phyloP scores from a whole-genome alignment of 2,888 invertebrate species.

The Rhodophaea formosa region DNA sequence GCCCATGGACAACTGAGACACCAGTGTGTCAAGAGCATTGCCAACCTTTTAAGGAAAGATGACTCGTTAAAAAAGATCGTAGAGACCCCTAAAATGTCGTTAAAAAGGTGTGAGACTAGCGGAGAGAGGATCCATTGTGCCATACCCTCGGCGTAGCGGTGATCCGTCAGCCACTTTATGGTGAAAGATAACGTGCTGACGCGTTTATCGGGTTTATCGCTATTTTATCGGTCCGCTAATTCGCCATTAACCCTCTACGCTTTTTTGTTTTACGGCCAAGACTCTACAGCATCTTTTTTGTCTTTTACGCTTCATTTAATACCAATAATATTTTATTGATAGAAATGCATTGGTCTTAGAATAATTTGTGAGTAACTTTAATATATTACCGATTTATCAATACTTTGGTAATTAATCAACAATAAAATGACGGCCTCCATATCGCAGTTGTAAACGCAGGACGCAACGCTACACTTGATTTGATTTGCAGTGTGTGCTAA shows the following conservation, averaged over 20 bases:
- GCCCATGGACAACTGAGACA: no score
- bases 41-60: no score
- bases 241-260: slow-evolving; percentile 24
- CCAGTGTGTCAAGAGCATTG: no score
- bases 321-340: no score
- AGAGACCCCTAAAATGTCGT: not conserved
- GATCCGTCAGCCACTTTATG: slow-evolving; percentile 65
- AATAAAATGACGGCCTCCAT: no score
- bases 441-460: no score
- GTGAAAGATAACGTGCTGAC: slow-evolving; percentile 53
- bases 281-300: not conserved
- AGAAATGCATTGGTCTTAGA: no score
- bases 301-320: not conserved
- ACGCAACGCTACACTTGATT: no score
- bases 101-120: not conserved
- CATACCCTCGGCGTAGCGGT: slow-evolving; percentile 50
- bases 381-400: no score
- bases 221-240: slow-evolving; percentile 36
- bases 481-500: no score
- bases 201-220: slow-evolving; percentile 46
- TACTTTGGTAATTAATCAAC: no score
- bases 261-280: not conserved
- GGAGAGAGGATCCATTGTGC: not conserved
- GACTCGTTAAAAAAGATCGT: not conserved
- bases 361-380: no score